A percentile compares a stretch with the other conserved stretches of the same genome.
These are phyloP conservation scores for Ruditapes philippinarum DNA, from an alignment of 1,140 invertebrate genomes.

Conservation along the genomic window DNA sequence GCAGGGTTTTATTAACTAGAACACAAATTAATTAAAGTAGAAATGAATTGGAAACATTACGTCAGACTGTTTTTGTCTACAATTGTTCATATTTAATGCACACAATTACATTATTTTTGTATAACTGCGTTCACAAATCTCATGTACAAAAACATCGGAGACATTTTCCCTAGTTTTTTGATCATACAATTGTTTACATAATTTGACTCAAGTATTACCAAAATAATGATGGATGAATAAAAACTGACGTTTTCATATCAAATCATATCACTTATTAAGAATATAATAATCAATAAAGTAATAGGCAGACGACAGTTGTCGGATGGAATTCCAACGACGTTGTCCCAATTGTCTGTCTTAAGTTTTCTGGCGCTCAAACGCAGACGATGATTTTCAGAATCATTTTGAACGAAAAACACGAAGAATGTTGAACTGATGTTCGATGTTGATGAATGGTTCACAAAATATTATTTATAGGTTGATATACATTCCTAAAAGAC, in stretches of 20 bases:
- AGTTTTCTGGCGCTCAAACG: not conserved
- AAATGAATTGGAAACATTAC: no score
- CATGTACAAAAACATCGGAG: not conserved
- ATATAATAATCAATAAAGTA: constrained; percentile 55
- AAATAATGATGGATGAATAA: constrained; percentile 36
- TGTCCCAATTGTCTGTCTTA: not conserved
- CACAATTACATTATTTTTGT: no score
- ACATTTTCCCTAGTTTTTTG: no score
- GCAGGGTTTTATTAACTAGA: no score
- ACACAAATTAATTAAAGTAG: no score
- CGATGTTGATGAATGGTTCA: constrained; percentile 1
- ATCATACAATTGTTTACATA: constrained; percentile 28
- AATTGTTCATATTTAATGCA: no score
- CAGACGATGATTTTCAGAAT: constrained; percentile 5
- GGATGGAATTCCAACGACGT: constrained; percentile 1
- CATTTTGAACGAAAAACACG: not conserved
- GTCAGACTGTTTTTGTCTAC: no score
- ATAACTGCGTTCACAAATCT: no score
- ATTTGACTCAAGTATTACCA: not conserved
- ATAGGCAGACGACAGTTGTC: constrained; percentile 18
- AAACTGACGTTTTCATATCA: constrained; percentile 56
- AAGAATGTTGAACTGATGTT: not conserved
- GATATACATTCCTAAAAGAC: constrained; percentile 29
- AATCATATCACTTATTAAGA: constrained; percentile 53
- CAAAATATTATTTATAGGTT: constrained; percentile 24